Base-by-base conservation (phyloP, 2,888 invertebrate genomes). In the Epinotia brunnichana region DNA sequence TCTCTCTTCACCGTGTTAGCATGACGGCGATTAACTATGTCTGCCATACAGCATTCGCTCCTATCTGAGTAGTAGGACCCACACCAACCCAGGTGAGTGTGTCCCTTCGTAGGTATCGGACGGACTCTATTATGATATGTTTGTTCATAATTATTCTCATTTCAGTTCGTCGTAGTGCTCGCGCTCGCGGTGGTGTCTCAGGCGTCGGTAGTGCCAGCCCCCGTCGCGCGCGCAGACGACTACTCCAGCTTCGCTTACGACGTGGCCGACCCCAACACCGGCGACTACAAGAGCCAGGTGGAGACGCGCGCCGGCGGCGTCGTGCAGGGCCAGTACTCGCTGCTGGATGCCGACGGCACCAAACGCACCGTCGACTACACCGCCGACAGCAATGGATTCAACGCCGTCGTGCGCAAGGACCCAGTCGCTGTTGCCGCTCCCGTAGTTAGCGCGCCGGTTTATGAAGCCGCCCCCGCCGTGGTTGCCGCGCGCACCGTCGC, bases 361-460 rank as follows among this genome's bases (percentile, higher is more conserved):
- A 90, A 89, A 79, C 90, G 94, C 71, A 92, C 87, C 60, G 94
- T 94, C 0, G 94, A 94, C 84, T 94, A 94, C 85, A 85, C 91
- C 61, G 94, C 94, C 74, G 91, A 93, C 74, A 79, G 92, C 67
- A 88, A 89, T 63, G 94, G 94, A 7, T 94, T 94, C 87, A 94
- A 94, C 85, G 94, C 94, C 69, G 92, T 94, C 59, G 94, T 94
- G 5, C 91, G 90, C 79, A 93, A 92, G 75, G 93, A 93, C 76
- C 90, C 94, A 63, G 86, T 87, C 75, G 87, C 86, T 39, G 83
- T 82, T 15, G 78, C 84, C 48, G 75, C 84, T 4, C 82, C 86
- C 48, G 48, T 48, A 2, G 48, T 82, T 17, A 78, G 83, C 48
- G 75, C 84, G 4, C 82, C 86, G 3, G 44, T 44, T 44, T 29